Evolutionary conservation across 2,113 vertebrate genomes (phyloP).

Genomic region (Pholis gunnellus): DNA sequence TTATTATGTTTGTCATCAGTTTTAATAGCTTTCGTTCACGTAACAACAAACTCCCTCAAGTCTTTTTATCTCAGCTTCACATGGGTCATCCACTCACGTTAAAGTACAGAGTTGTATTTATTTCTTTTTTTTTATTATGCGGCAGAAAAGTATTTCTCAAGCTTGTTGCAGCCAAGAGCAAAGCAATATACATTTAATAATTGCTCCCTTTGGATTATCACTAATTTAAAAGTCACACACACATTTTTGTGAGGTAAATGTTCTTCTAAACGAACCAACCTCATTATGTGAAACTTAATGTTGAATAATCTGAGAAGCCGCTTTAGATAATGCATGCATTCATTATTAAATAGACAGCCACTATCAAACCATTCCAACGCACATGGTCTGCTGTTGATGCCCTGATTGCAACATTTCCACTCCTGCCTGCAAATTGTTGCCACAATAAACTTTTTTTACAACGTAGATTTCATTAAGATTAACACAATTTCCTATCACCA

Average conservation of each 20-base stretch:
- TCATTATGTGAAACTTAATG: constrained; percentile 16
- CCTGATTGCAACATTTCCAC: background rate
- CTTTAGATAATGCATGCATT: constrained; percentile 20
- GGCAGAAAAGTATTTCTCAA: background rate
- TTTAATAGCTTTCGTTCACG: constrained; percentile 50
- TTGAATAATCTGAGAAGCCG: background rate
- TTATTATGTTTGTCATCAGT: constrained; percentile 38
- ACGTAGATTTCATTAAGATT: constrained; percentile 22
- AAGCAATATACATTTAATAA: background rate
- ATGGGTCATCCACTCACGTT: background rate
- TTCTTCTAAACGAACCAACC: background rate
- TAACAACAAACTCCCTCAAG: constrained; percentile 11
- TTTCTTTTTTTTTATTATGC: background rate
- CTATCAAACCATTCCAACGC: background rate
- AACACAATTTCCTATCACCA: background rate
- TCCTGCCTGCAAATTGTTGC: background rate
- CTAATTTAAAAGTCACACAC: background rate
- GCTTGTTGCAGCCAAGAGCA: background rate
- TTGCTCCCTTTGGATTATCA: constrained; percentile 1
- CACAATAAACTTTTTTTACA: background rate
- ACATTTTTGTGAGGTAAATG: background rate
- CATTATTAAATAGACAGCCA: background rate
- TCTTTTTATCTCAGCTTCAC: background rate
- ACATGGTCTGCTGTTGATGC: background rate
- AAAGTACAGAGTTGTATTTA: background rate